phyloP scores from a whole-genome alignment of 2,888 invertebrate genomes.

The Trachelus troglodyta region DNA sequence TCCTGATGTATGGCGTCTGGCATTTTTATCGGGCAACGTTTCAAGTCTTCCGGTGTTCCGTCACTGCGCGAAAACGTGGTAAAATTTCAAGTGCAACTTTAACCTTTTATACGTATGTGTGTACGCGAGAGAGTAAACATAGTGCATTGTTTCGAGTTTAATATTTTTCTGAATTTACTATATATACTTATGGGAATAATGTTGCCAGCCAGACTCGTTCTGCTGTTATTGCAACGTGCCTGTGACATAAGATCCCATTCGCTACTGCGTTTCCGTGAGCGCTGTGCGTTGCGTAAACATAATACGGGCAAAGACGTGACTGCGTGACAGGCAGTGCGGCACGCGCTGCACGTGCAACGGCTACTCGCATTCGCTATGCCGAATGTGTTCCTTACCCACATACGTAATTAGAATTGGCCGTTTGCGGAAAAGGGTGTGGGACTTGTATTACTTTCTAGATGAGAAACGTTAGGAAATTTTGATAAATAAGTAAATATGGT shows the following conservation, averaged over 20 bases:
- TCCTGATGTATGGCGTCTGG: conserved; percentile 45
- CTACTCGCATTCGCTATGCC: conserved; percentile 25
- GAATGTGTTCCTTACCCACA: conserved; percentile 35
- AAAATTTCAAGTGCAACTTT: neutral
- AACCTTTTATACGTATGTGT: neutral
- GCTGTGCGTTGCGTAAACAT: conserved; percentile 47
- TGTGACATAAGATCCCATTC: conserved; percentile 45
- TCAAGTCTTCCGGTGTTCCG: neutral
- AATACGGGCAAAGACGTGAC: conserved; percentile 54
- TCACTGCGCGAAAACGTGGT: neutral
- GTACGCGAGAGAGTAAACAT: neutral
- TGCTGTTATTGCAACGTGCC: neutral
- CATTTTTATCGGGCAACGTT: conserved; percentile 41
- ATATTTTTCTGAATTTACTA: neutral
- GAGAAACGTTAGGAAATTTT: neutral
- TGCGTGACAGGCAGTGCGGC: conserved; percentile 52
- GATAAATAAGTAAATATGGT: neutral
- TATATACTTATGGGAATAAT: neutral
- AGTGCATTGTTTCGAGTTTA: neutral
- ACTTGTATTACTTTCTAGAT: neutral
- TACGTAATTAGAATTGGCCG: conserved; percentile 53
- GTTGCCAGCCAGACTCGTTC: neutral
- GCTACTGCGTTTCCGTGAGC: conserved; percentile 41
- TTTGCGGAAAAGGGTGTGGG: conserved; percentile 13
- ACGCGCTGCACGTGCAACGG: conserved; percentile 49